These are phyloP conservation scores for Cygnus atratus DNA, from an alignment of 2,113 vertebrate genomes.

Conservation along the genomic window DNA sequence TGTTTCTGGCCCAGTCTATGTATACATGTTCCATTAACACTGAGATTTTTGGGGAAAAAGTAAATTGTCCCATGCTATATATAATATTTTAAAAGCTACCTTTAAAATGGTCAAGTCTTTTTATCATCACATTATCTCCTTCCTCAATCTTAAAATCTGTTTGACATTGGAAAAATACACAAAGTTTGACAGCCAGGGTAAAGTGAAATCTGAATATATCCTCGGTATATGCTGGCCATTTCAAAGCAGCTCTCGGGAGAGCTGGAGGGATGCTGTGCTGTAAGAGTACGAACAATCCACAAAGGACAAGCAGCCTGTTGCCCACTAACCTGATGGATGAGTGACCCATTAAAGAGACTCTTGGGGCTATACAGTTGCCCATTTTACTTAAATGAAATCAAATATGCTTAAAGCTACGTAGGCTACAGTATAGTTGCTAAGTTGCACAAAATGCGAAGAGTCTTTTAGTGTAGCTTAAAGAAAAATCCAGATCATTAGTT, in stretches of 20 bases:
- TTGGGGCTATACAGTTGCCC: slow-evolving; percentile 24
- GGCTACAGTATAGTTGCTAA: neutral
- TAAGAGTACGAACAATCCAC: slow-evolving; percentile 37
- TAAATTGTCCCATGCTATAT: neutral
- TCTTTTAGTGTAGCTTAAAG: neutral
- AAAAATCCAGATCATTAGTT: neutral
- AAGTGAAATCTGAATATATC: slow-evolving; percentile 33
- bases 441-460: neutral
- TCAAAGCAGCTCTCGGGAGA: neutral
- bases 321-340: slow-evolving; percentile 23
- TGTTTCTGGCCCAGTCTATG: neutral
- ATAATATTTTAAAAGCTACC: slow-evolving; percentile 9
- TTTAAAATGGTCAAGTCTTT: slow-evolving; percentile 29
- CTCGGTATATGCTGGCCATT: slow-evolving; percentile 1
- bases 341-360: slow-evolving; percentile 40
- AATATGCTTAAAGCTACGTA: slow-evolving; percentile 15
- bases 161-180: slow-evolving; percentile 66
- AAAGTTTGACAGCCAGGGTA: slow-evolving; percentile 43
- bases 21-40: slow-evolving; percentile 7
- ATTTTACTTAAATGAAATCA: slow-evolving; percentile 51
- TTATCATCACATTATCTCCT: slow-evolving; percentile 53
- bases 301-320: neutral
- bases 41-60: neutral
- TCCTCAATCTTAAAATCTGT: slow-evolving; percentile 54
- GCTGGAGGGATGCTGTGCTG: neutral